Evolutionary conservation across 2,888 invertebrate genomes (phyloP).

Genomic region (Saturnia pavonia): DNA sequence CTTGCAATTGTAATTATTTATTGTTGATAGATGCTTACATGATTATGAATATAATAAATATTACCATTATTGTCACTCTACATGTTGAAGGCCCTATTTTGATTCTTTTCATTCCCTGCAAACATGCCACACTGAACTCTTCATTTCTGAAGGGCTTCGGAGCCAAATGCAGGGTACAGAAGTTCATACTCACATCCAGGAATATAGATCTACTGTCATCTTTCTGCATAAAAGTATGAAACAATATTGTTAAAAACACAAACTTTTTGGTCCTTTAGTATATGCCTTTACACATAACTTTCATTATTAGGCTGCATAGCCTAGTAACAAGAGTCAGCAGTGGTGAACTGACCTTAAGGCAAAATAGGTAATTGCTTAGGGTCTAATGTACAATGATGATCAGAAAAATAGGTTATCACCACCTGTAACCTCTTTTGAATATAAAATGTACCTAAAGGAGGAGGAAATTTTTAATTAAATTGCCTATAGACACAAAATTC

Average conservation of each 20-base stretch:
- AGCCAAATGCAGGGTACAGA: slow-evolving; percentile 46
- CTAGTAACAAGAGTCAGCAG: neutral
- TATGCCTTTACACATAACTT: no score
- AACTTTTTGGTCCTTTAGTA: neutral
- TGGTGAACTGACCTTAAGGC: no score
- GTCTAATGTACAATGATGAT: neutral
- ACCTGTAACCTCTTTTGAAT: neutral
- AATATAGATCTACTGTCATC: slow-evolving; percentile 32
- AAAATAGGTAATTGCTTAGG: neutral
- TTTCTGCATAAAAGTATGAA: slow-evolving; percentile 50
- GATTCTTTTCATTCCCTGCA: slow-evolving; percentile 32
- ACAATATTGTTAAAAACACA: slow-evolving; percentile 28
- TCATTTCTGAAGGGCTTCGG: slow-evolving; percentile 28
- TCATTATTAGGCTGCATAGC: neutral
- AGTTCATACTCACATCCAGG: slow-evolving; percentile 52
- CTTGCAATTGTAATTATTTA: no score
- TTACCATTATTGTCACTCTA: neutral
- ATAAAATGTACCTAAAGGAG: neutral
- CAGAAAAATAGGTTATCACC: neutral
- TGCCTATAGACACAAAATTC: neutral
- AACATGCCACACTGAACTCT: slow-evolving; percentile 35
- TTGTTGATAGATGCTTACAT: no score
- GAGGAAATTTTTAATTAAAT: neutral
- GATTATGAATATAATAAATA: neutral
- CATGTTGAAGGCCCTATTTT: neutral